These are phyloP conservation scores for Corella eumyota DNA, from an alignment of 23 tunicate genomes.

Conservation along the genomic window DNA sequence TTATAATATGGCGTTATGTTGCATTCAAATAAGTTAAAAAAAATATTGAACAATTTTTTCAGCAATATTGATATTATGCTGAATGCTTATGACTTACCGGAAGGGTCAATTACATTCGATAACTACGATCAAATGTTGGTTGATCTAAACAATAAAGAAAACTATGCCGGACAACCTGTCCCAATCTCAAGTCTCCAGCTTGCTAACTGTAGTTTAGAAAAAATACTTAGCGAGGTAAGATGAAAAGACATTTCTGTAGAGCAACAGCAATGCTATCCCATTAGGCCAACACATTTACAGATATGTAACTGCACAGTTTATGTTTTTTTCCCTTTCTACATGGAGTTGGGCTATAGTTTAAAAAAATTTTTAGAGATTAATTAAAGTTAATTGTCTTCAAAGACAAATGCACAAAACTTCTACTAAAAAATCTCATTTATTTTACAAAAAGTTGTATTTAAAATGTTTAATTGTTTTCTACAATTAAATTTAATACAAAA, in stretches of 20 bases:
- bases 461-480: not conserved
- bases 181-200: constrained; percentile 7
- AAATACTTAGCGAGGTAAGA: constrained; percentile 53
- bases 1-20: not conserved
- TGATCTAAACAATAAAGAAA: constrained; percentile 14
- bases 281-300: too few species aligned
- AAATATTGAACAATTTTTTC: not conserved
- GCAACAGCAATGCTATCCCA: too few species aligned
- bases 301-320: too few species aligned
- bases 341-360: too few species aligned
- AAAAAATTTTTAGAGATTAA: too few species aligned
- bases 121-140: constrained; percentile 29
- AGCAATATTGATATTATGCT: constrained; percentile 62
- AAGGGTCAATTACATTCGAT: constrained; percentile 51
- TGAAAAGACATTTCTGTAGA: too few species aligned
- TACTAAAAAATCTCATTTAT: too few species aligned
- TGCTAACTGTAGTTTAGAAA: constrained; percentile 34
- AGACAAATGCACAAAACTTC: too few species aligned
- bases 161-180: constrained; percentile 2
- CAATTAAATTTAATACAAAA: too few species aligned
- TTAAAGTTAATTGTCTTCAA: too few species aligned
- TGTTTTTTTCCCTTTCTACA: too few species aligned
- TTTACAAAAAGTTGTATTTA: too few species aligned
- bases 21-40: not conserved
- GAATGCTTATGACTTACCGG: constrained; percentile 53